A percentile compares a stretch with the other conserved stretches of the same genome.
Conservation (phyloP, 2,888 invertebrate genomes). For the Liopterus haemorrhoidalis region DNA sequence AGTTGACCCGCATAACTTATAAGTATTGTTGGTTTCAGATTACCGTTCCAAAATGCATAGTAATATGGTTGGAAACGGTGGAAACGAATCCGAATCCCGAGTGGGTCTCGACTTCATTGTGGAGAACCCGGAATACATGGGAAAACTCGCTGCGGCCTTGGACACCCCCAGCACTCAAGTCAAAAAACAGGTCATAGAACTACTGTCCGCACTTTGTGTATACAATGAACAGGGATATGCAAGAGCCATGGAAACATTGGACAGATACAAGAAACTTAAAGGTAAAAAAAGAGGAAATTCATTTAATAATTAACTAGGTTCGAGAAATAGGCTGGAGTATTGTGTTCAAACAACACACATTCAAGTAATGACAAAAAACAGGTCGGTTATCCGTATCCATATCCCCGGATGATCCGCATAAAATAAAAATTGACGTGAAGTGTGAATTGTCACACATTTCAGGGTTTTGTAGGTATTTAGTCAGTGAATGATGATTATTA, state of each 20-base stretch:
- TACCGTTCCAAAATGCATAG: too few relatives aligned
- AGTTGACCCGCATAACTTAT: too few relatives aligned
- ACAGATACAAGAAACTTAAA: conserved; percentile 78
- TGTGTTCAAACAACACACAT: background rate
- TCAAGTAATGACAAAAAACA: background rate
- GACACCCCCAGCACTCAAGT: conserved; percentile 85
- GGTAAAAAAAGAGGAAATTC: background rate
- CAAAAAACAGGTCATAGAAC: conserved; percentile 94
- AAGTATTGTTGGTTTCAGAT: too few relatives aligned
- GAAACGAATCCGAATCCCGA: conserved; percentile 67
- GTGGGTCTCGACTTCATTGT: conserved; percentile 92
- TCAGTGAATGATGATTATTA: too few relatives aligned
- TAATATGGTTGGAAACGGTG: background rate
- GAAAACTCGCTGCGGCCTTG: conserved; percentile 86
- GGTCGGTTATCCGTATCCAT: too few relatives aligned
- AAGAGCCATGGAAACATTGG: conserved; percentile 81
- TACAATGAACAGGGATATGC: conserved; percentile 87
- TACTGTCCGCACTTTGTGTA: conserved; percentile 88
- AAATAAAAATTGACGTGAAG: too few relatives aligned
- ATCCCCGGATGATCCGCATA: too few relatives aligned
- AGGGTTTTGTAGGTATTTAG: too few relatives aligned
- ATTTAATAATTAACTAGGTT: background rate
- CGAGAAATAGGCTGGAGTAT: background rate
- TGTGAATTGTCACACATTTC: too few relatives aligned
- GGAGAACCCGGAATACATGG: conserved; percentile 86